A percentile compares a stretch with the other conserved stretches of the same genome.
Conservation (phyloP, 2,888 invertebrate genomes). For the Acrobasis suavella region DNA sequence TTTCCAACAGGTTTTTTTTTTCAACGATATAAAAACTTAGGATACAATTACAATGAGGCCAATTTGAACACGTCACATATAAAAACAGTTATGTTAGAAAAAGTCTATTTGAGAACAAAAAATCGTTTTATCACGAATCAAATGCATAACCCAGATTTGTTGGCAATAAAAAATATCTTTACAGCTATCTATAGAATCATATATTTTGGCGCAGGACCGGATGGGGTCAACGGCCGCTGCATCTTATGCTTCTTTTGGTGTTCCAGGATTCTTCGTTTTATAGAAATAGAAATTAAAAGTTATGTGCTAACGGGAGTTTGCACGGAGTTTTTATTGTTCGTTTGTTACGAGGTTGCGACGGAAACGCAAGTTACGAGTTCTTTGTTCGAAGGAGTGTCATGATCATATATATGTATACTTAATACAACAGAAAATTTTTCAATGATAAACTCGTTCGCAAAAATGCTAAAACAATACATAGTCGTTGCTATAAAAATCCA, state of each 20-base stretch:
- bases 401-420: too few relatives aligned
- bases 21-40: neutral
- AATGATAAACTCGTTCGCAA: too few relatives aligned
- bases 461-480: too few relatives aligned
- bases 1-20: neutral
- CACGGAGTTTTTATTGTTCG: neutral
- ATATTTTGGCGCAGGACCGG: constrained; percentile 56
- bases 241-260: constrained; percentile 57
- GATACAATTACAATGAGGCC: constrained; percentile 13
- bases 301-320: neutral
- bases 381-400: too few relatives aligned
- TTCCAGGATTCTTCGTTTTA: constrained; percentile 37
- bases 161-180: constrained; percentile 67
- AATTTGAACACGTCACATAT: constrained; percentile 35
- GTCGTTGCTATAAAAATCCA: too few relatives aligned
- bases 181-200: constrained; percentile 80
- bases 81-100: constrained; percentile 42
- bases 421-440: too few relatives aligned
- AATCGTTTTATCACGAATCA: constrained; percentile 57
- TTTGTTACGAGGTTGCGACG: neutral
- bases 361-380: too few relatives aligned
- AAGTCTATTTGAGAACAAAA: constrained; percentile 38
- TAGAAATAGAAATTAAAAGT: constrained; percentile 44
- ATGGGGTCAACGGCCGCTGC: constrained; percentile 56
- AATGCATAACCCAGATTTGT: constrained; percentile 65